These are phyloP conservation scores for Siphonodentalium dalli DNA, from an alignment of 2,888 invertebrate genomes.

Conservation along the genomic window DNA sequence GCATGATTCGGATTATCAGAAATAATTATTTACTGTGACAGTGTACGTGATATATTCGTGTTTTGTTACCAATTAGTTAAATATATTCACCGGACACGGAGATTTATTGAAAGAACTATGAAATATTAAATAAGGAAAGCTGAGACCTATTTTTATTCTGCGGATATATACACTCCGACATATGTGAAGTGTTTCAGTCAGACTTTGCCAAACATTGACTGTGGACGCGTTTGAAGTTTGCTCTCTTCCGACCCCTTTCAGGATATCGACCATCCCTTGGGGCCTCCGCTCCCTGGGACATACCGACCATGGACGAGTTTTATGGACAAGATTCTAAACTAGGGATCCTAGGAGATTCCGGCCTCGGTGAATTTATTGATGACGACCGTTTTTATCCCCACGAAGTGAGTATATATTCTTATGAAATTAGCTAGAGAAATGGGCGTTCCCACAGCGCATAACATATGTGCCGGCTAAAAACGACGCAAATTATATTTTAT, in stretches of 20 bases:
- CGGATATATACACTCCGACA: constrained; percentile 25
- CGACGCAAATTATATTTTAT: too few relatives aligned
- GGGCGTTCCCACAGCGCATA: too few relatives aligned
- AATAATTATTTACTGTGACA: too few relatives aligned
- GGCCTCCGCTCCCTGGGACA: constrained; percentile 50
- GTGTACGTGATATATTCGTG: too few relatives aligned
- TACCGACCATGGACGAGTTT: constrained; percentile 57
- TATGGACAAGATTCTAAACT: constrained; percentile 55
- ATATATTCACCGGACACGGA: too few relatives aligned
- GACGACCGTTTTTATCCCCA: constrained; percentile 50
- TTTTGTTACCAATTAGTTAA: too few relatives aligned
- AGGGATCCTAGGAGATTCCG: constrained; percentile 49
- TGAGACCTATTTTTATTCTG: constrained; percentile 8
- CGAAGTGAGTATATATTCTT: constrained; percentile 28
- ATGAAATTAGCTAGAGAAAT: too few relatives aligned
- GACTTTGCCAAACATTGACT: too few relatives aligned
- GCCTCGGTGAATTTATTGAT: constrained; percentile 52
- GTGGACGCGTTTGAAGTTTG: constrained; percentile 31
- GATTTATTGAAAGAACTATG: too few relatives aligned
- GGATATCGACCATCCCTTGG: constrained; percentile 50
- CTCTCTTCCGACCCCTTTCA: constrained; percentile 22
- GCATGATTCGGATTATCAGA: too few relatives aligned
- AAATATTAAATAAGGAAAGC: background rate
- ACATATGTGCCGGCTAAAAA: too few relatives aligned
- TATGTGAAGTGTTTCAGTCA: constrained; percentile 31